phyloP scores from a whole-genome alignment of 2,888 invertebrate species.

The Chesias legatella region DNA sequence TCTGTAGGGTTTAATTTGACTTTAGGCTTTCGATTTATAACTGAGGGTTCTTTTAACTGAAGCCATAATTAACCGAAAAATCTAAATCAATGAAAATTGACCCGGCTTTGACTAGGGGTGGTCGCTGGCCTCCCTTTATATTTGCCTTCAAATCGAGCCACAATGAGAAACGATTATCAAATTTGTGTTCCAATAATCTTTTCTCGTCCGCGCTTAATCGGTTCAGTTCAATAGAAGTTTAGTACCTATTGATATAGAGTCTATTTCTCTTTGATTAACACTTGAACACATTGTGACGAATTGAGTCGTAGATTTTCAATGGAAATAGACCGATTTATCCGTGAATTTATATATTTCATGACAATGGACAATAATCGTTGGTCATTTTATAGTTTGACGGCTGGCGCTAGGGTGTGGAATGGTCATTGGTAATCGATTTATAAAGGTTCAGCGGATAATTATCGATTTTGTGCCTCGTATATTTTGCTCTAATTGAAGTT shows the following conservation, averaged over 20 bases:
- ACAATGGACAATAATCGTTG: constrained; percentile 27
- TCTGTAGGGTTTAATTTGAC: too few species aligned
- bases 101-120: constrained; percentile 10
- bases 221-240: too few species aligned
- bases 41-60: too few species aligned
- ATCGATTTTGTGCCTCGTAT: constrained; percentile 24
- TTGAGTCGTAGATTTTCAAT: constrained; percentile 51
- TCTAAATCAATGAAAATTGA: neutral
- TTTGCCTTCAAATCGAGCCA: constrained; percentile 22
- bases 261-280: constrained; percentile 4
- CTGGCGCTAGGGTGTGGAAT: constrained; percentile 23
- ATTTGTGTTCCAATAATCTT: constrained; percentile 23
- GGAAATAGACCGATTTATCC: constrained; percentile 72
- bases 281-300: constrained; percentile 27
- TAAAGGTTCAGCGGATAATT: constrained; percentile 32
- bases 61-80: neutral
- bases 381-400: constrained; percentile 26
- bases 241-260: constrained; percentile 4
- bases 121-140: constrained; percentile 3
- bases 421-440: constrained; percentile 45
- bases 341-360: constrained; percentile 45
- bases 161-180: constrained; percentile 25
- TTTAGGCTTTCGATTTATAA: too few species aligned
- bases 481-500: constrained; percentile 25
- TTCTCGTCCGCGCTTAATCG: neutral